Percentiles rank a stretch among this genome's conserved stretches.
Evolutionary conservation across 2,888 invertebrate genomes (phyloP).

Genomic region (Xylophagus ater): DNA sequence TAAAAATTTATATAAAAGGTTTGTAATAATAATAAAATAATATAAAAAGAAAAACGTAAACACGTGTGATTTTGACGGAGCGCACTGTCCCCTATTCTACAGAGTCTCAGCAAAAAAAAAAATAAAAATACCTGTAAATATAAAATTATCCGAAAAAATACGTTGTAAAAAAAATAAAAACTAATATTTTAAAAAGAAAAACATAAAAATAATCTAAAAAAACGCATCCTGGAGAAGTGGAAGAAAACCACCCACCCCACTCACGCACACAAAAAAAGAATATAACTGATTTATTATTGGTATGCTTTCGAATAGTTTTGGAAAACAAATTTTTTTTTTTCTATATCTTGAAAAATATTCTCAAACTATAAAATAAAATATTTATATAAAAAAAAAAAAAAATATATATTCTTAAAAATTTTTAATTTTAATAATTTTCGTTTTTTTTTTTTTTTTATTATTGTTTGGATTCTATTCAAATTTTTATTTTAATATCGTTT

Average conservation of each 20-base stretch:
- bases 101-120: conserved; percentile 17
- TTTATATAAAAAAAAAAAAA: conserved; percentile 6
- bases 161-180: conserved; percentile 1
- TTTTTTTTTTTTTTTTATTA: conserved; percentile 4
- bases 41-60: too few relatives aligned
- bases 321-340: conserved; percentile 4
- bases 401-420: background rate
- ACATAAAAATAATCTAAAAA: background rate
- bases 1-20: conserved; percentile 1
- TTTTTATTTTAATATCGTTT: too few relatives aligned
- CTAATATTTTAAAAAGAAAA: background rate
- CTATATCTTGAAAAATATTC: background rate
- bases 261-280: conserved; percentile 10
- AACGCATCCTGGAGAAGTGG: conserved; percentile 15
- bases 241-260: conserved; percentile 4
- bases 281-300: conserved; percentile 15
- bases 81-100: conserved; percentile 14
- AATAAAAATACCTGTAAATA: background rate
- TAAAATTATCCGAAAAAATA: background rate
- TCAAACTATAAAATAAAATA: conserved; percentile 8
- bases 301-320: conserved; percentile 21
- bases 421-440: conserved; percentile 1
- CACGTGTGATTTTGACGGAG: background rate
- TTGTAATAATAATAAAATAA: too few relatives aligned
- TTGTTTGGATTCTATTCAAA: too few relatives aligned